Base-by-base conservation (phyloP, 1,140 invertebrate genomes). In the Scaptodrosophila lebanonensis region DNA sequence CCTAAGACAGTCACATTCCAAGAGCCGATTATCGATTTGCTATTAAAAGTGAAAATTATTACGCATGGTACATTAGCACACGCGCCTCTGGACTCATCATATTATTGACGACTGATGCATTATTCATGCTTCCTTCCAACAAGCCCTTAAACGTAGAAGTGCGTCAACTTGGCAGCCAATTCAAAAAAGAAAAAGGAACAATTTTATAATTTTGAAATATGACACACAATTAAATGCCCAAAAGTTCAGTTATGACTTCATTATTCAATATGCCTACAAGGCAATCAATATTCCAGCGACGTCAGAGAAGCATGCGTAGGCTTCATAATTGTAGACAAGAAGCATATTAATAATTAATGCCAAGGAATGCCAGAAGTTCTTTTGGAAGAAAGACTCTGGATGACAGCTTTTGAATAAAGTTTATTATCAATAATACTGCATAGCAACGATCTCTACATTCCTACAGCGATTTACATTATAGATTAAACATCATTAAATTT, bases 21-120 rank as follows among this genome's bases (percentile, higher is more conserved):
- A n/a, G n/a, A n/a, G n/a, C n/a, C n/a, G n/a, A n/a, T n/a, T n/a
- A n/a, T n/a, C n/a, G n/a, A 20, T 42, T 42, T 57, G 36, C 20
- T 40, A 18, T 51, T 33, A 76, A 71, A 76, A 76, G 72, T 72
- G 72, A 77, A 54, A 76, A 76, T 64, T 40, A 50, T 29, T 45
- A 4, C 25, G 16, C 45, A 40, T 12, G 16, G 25, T 35, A 18
- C 22, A 0, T n/a, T 13, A 7, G 30, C 42, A 45, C n/a, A 18
- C 56, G 62, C 48, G 39, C 22, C 11, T 25, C 27, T 7, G 8
- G 1, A 30, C 17, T 43, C n/a, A n/a, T 8, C 17, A n/a, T 8
- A 48, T 54, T 49, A 47, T 45, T 16, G 33, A 4, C 27, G n/a
- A n/a, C n/a, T n/a, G n/a, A n/a, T 71, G 62, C 66, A 71, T 77